phyloP scores from a whole-genome alignment of 2,888 invertebrate genomes.

The Tetanocera ferruginea region DNA sequence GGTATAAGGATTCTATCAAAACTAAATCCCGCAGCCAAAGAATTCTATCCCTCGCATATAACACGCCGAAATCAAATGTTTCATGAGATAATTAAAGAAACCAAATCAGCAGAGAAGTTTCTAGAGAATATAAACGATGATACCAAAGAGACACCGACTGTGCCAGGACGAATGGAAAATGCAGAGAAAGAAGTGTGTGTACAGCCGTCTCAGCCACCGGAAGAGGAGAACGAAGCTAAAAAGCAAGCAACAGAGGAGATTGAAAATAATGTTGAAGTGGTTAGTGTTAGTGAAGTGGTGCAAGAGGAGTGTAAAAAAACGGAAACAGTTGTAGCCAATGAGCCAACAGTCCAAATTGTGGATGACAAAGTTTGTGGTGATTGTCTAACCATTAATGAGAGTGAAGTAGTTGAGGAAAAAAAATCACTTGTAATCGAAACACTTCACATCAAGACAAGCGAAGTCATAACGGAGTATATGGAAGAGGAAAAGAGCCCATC shows the following conservation, averaged over 20 bases:
- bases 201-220: constrained; percentile 5
- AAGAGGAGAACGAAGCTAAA: neutral
- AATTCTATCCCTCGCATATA: constrained; percentile 49
- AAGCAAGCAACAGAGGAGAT: neutral
- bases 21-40: constrained; percentile 52
- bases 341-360: neutral
- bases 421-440: neutral
- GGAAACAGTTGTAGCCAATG: neutral
- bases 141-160: neutral
- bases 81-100: constrained; percentile 26
- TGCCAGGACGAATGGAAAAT: neutral
- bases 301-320: neutral
- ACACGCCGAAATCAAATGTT: constrained; percentile 33
- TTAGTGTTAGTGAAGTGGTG: no score
- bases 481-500: neutral
- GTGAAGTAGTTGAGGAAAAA: constrained; percentile 4
- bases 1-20: constrained; percentile 47
- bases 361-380: constrained; percentile 25
- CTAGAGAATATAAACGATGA: constrained; percentile 12
- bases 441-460: neutral
- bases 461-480: neutral
- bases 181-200: neutral
- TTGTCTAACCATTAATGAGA: neutral
- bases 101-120: constrained; percentile 15
- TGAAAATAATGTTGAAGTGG: neutral